Base-by-base conservation (phyloP, 2,888 invertebrate species). In the Galeruca laticollis region DNA sequence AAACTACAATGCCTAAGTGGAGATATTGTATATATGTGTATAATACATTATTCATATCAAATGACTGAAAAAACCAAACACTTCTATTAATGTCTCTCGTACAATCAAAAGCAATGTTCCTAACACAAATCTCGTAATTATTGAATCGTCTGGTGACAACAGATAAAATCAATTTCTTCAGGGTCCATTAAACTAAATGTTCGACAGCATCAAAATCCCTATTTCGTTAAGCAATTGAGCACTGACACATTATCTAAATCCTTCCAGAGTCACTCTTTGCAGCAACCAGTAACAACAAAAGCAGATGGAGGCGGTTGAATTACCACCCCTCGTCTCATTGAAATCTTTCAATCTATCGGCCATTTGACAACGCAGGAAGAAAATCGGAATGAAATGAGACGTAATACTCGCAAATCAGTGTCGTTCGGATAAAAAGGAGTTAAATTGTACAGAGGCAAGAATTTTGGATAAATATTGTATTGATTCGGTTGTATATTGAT, bases 171-270 rank as follows among this genome's bases (percentile, higher is more conserved):
- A 43, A 51, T 63, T 63, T 54, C 67, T 70, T 63, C 59, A 68
- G 49, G 71, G 49, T 64, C 71, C 64, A 71, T 71, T 63, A 60
- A 71, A 21, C 47, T 59, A 67, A 72, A 67, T 26, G 68, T 59
- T 69, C 60, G 63, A 61, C 61, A 33, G 18, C 52, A 57, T 57
- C 21, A 51, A 49, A 70, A 64, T 64, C 69, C 68, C 72, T 70
- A 62, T 61, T 40, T 49, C 64, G 31, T 51, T 63, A 69, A 70
- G 74, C 77, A 81, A 81, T 82, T 80, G 79, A 78, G 79, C 80
- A 76, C 60, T 72, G 78, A 77, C 77, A 77, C 76, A 82, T 82
- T 80, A 80, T 81, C 80, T 77, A 78, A 80, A 78, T 79, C 79
- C 66, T 77, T 74, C 78, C 77, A 76, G 75, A 79, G 76, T 79